Evolutionary conservation across 2,888 invertebrate genomes (phyloP), one percentile per base, ranked within the genome.

Genomic region (Volucella bombylans): DNA sequence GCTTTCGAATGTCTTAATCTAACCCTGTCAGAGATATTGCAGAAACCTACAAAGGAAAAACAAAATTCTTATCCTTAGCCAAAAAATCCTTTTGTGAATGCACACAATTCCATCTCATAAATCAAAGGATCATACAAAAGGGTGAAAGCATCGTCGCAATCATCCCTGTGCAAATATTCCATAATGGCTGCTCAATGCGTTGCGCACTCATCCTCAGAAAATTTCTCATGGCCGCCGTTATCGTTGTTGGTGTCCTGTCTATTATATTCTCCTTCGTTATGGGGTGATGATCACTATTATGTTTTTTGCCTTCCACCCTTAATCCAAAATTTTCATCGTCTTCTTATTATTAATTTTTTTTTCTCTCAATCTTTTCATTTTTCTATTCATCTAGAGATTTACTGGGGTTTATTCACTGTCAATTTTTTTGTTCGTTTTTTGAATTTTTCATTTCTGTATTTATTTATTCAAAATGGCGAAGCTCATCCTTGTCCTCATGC

Each of bases 41-140:
- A 12, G 62, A 74, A 38, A 14, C 45, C 31, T 15, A 45, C 1
- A 52, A 23, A 72, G 73, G 64, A 67, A 52, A 59, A 45, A 4
- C 10, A 31, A 18, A 4, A 12, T 38, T 38, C 39, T 61, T 68
- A 67, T 74, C 54, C 54, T 61, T 50, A n/a, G 10, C 45, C 49
- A 47, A 67, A 14, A 47, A 77, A 71, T 71, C 78, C 79, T 47
- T 76, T 82, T 82, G 61, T 77, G 67, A 80, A 85, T 80, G 52
- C 62, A 76, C 54, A 85, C 67, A 85, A 72, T 80, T 72, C 61
- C 74, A 39, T 39, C n/a, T 43, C 81, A 81, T 85, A 85, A 85
- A 85, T 85, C 80, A 77, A 72, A 76, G 81, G 81, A 85, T 85
- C 80, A 45, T 41, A 81, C 85, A 85, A 85, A 85, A 81, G 85